phyloP scores from a whole-genome alignment of 2,113 vertebrate species.

The Crotalus viridis region DNA sequence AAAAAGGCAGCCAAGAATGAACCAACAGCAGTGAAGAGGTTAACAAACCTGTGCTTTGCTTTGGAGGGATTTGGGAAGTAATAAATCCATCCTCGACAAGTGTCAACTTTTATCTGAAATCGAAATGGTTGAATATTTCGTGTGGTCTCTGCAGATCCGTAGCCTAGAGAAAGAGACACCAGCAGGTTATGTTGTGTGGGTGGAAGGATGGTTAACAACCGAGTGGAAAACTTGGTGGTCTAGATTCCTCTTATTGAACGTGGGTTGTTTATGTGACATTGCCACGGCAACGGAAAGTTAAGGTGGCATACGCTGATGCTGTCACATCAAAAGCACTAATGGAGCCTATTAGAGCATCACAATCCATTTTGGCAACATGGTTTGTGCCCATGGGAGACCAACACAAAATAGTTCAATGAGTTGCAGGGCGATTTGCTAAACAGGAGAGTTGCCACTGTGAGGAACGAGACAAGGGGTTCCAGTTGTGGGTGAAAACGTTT shows the following conservation, averaged over 20 bases:
- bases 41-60: background rate
- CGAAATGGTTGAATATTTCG: background rate
- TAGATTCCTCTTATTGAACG: background rate
- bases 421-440: background rate
- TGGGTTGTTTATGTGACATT: background rate
- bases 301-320: background rate
- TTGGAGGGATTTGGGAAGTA: background rate
- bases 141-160: no score
- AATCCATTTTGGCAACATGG: background rate
- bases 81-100: background rate
- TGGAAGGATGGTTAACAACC: background rate
- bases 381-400: background rate
- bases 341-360: background rate
- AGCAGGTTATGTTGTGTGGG: background rate
- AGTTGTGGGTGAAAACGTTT: slow-evolving; percentile 20
- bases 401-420: background rate
- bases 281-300: background rate
- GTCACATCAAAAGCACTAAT: background rate
- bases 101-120: background rate
- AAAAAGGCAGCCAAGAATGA: background rate
- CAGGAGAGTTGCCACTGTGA: background rate
- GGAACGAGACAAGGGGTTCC: slow-evolving; percentile 16
- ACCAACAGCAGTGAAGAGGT: background rate
- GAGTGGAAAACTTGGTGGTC: background rate
- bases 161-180: background rate